Percentiles rank a stretch among this genome's conserved stretches.
These are phyloP conservation scores for Melolontha melolontha DNA, from an alignment of 2,888 invertebrate genomes.

Conservation along the genomic window DNA sequence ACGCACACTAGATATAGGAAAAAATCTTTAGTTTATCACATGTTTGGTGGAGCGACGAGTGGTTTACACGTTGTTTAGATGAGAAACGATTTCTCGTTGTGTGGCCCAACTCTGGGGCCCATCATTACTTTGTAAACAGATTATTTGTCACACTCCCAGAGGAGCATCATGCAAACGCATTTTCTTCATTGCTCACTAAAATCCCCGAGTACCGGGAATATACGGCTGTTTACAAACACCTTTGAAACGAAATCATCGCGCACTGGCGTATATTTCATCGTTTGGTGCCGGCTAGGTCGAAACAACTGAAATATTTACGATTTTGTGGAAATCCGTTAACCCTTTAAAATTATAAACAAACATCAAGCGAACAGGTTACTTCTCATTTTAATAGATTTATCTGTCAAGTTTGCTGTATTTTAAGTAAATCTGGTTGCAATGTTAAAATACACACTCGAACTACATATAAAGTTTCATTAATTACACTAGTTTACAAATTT, in stretches of 20 bases:
- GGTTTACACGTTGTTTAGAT: constrained; percentile 62
- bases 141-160: constrained; percentile 42
- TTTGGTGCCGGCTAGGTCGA: not conserved
- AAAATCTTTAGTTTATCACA: constrained; percentile 47
- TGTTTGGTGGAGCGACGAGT: constrained; percentile 59
- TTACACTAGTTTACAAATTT: no score
- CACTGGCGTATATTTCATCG: constrained; percentile 23
- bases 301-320: constrained; percentile 23
- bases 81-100: constrained; percentile 53
- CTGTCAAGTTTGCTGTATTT: no score
- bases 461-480: no score
- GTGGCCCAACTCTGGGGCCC: constrained; percentile 47
- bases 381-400: no score
- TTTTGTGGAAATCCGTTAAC: constrained; percentile 20
- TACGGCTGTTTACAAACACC: constrained; percentile 34
- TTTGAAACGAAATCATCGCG: constrained; percentile 18
- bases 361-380: no score
- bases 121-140: constrained; percentile 46
- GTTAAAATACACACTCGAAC: no score
- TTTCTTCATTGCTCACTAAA: constrained; percentile 9
- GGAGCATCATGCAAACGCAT: constrained; percentile 15
- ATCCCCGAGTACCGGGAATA: constrained; percentile 16
- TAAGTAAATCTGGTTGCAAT: no score
- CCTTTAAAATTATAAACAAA: constrained; percentile 22
- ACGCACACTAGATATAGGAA: constrained; percentile 16